Conservation (phyloP, 1,140 invertebrate species). For the Lysiphlebus fabarum region DNA sequence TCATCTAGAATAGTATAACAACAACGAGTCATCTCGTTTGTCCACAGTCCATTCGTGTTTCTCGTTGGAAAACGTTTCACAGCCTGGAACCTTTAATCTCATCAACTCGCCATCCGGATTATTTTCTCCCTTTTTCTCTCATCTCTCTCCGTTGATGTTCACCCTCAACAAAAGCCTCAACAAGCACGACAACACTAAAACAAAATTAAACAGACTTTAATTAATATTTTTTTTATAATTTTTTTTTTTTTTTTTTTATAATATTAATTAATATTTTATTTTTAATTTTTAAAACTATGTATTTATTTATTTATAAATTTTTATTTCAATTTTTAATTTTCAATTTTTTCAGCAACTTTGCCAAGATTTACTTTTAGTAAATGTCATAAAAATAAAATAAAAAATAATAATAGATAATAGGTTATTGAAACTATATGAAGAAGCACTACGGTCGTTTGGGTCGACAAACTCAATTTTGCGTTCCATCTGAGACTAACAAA, state of each 20-base stretch:
- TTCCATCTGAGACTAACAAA: constrained; percentile 48
- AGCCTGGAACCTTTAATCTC: constrained; percentile 52
- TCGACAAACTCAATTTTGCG: constrained; percentile 47
- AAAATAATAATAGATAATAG: not conserved
- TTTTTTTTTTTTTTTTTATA: too few species aligned
- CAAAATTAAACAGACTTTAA: too few species aligned
- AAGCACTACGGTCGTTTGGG: constrained; percentile 6
- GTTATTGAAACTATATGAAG: constrained; percentile 12
- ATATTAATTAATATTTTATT: too few species aligned
- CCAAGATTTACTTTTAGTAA: not conserved
- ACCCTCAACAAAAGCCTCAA: constrained; percentile 6
- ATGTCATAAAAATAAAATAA: constrained; percentile 13
- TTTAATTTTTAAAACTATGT: too few species aligned
- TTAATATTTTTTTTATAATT: too few species aligned
- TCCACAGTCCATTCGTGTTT: not conserved
- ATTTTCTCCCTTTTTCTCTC: constrained; percentile 32
- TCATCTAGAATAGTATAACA: constrained; percentile 42
- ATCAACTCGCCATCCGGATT: constrained; percentile 51
- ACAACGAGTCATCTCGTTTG: not conserved
- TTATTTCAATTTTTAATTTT: too few species aligned
- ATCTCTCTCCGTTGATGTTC: not conserved
- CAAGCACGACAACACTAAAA: too few species aligned
- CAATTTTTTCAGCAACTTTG: too few species aligned
- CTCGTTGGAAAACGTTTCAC: constrained; percentile 33
- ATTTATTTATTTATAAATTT: too few species aligned